These are phyloP conservation scores for Cheilosia scutellata DNA, from an alignment of 2,888 invertebrate species.

Conservation along the genomic window DNA sequence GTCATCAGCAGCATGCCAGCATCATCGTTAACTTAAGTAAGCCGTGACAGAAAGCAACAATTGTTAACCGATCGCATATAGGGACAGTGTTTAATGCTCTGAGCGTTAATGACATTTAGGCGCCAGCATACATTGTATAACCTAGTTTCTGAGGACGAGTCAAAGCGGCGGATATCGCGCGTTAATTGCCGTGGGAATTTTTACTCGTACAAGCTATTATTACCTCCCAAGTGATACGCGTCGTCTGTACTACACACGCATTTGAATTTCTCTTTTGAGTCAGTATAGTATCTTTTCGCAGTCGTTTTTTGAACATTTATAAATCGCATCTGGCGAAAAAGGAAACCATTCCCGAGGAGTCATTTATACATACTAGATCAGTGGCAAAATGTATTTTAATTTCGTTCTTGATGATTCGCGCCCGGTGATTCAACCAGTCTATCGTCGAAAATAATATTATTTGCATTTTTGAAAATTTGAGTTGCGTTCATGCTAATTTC, in stretches of 20 bases:
- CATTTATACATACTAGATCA: neutral
- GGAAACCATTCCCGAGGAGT: neutral
- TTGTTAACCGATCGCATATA: constrained; percentile 49
- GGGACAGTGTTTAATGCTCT: constrained; percentile 23
- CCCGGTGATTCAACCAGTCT: constrained; percentile 8
- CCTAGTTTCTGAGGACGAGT: constrained; percentile 45
- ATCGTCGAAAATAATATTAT: neutral
- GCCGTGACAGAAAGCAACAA: constrained; percentile 40
- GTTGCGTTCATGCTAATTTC: constrained; percentile 4
- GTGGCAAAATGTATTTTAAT: constrained; percentile 18
- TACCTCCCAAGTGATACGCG: constrained; percentile 3
- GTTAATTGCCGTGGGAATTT: constrained; percentile 69
- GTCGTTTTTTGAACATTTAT: neutral
- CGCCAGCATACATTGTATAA: constrained; percentile 52
- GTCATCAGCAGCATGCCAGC: constrained; percentile 26
- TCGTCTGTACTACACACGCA: neutral
- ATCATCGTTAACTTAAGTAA: constrained; percentile 45
- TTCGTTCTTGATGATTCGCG: constrained; percentile 12
- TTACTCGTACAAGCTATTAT: neutral
- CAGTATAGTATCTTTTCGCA: neutral
- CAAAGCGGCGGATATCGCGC: constrained; percentile 30
- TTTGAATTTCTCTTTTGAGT: neutral
- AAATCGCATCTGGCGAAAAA: neutral
- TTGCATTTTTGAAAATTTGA: constrained; percentile 1
- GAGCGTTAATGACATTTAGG: constrained; percentile 49